Evolutionary conservation across 2,888 invertebrate genomes (phyloP), one percentile per base, ranked within the genome.

Genomic region (Autographa gamma): DNA sequence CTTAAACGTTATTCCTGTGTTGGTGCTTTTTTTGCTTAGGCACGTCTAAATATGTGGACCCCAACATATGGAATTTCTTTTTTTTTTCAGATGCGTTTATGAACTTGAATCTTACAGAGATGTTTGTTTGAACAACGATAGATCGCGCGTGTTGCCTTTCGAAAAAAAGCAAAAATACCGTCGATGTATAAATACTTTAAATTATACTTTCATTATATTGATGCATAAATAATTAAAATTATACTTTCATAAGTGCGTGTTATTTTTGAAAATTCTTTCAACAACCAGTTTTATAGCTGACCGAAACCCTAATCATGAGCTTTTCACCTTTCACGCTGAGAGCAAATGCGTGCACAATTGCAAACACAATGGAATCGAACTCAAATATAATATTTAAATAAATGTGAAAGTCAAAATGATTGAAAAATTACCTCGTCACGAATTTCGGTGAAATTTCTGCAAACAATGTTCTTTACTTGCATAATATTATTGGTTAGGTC

Each of bases 331-430:
- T 56, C 54, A 56, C 54, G 54, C 54, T 11, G 25, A 19, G 25
- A 56, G 19, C 19, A 19, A 56, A 56, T 13, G 48, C 54, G 19
- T 25, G 25, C 54, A 48, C 48, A 48, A 48, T 48, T 7, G 16
- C 48, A 48, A 48, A 48, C 19, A 56, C 54, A 56, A 56, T 56
- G 25, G 54, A 56, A 56, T 56, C 25, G 54, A 19, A 56, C 19
- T 25, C 25, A 25, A 56, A 56, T 56, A 56, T 56, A 56, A 56
- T 56, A 56, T 56, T 56, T 25, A 48, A 48, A n/a, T 56, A 56
- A 25, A 56, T 25, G 54, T 56, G 54, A 56, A 56, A 56, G 54
- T 56, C 19, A 25, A 56, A 56, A 56, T n/a, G 48, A 48, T 56
- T 19, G 54, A 56, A 56, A 56, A 13, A 56, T 19, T 56, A 25